phyloP scores from a whole-genome alignment of 2,797 vertebrate genomes.

The Silurus lanzhouensis region DNA sequence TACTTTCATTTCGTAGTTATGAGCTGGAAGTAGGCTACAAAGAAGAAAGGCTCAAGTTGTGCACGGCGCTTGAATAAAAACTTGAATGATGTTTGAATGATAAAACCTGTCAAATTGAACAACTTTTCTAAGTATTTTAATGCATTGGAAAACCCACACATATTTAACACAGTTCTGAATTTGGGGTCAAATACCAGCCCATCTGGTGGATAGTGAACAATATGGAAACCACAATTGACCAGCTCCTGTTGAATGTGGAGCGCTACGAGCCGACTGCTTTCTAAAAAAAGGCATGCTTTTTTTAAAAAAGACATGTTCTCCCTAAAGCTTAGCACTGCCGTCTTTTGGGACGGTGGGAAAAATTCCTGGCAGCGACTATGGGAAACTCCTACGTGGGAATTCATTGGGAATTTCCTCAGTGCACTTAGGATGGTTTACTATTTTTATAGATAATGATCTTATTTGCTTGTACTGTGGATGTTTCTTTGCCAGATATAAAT shows the following conservation, averaged over 20 bases:
- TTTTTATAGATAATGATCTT: slow-evolving; percentile 2
- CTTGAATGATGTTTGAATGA: neutral
- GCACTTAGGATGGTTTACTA: neutral
- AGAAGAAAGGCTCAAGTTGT: too few species aligned
- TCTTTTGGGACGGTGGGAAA: slow-evolving; percentile 22
- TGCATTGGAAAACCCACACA: neutral
- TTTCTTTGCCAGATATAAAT: neutral
- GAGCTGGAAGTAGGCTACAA: neutral
- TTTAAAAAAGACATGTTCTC: neutral
- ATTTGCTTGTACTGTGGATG: neutral
- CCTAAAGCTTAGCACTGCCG: slow-evolving; percentile 8
- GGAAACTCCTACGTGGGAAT: slow-evolving; percentile 15
- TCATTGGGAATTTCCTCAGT: slow-evolving; percentile 16
- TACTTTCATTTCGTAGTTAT: neutral
- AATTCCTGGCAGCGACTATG: slow-evolving; percentile 28
- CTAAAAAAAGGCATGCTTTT: neutral
- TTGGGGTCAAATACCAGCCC: neutral
- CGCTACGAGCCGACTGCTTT: neutral
- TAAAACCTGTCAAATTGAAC: neutral
- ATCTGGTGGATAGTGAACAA: too few species aligned
- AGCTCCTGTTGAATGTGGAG: neutral
- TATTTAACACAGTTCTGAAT: neutral
- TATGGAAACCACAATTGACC: neutral
- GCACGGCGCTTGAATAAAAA: too few species aligned
- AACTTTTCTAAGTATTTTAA: neutral